These are phyloP conservation scores for Dasysyrphus albostriatus DNA, from an alignment of 2,888 invertebrate species.

Conservation along the genomic window DNA sequence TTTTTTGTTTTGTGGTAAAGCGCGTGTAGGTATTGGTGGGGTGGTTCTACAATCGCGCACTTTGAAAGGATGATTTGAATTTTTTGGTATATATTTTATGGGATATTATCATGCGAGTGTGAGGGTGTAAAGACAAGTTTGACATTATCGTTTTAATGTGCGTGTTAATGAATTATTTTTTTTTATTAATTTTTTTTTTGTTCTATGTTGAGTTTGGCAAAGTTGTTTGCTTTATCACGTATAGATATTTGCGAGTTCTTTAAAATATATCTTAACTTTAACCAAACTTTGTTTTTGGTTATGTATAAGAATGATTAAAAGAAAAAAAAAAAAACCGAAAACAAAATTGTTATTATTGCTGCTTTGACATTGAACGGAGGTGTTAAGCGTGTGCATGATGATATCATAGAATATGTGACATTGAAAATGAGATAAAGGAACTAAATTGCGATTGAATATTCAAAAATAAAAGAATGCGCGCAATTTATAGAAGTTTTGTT, in stretches of 20 bases:
- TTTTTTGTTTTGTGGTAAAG: constrained; percentile 20
- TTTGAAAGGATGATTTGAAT: constrained; percentile 62
- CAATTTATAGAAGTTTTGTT: constrained; percentile 23
- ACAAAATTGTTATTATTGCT: constrained; percentile 33
- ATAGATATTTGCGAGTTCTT: constrained; percentile 47
- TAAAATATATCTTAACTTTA: constrained; percentile 61
- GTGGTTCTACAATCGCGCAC: constrained; percentile 15
- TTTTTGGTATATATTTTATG: not conserved
- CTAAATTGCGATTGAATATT: constrained; percentile 40
- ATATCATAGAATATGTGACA: constrained; percentile 53
- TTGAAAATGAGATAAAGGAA: constrained; percentile 53
- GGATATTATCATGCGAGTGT: constrained; percentile 34
- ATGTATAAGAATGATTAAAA: constrained; percentile 15
- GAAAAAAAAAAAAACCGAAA: constrained; percentile 33
- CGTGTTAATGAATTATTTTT: constrained; percentile 39
- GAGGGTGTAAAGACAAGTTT: constrained; percentile 60
- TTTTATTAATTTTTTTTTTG: not conserved
- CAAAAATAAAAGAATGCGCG: constrained; percentile 31
- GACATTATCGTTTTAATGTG: constrained; percentile 59
- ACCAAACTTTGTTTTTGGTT: constrained; percentile 39
- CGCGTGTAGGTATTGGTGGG: constrained; percentile 28
- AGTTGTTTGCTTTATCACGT: constrained; percentile 24
- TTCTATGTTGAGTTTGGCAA: not conserved
- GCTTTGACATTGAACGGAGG: constrained; percentile 70
- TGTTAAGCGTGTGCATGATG: constrained; percentile 57